phyloP scores from a whole-genome alignment of 2,888 invertebrate genomes.

The Zonitis immaculata region DNA sequence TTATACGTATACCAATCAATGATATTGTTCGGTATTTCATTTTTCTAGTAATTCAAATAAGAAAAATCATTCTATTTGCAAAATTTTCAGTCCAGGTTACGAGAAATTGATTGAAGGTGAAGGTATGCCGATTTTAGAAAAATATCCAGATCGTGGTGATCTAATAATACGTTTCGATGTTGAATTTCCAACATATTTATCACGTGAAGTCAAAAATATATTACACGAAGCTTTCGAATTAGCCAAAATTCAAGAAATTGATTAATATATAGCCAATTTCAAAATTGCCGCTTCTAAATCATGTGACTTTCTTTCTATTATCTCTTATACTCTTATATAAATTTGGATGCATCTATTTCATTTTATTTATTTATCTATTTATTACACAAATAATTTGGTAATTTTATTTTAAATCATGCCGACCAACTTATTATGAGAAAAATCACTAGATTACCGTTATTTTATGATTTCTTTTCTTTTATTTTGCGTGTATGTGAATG shows the following conservation, averaged over 20 bases:
- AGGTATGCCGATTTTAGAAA: slow-evolving; percentile 65
- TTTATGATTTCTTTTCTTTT: background rate
- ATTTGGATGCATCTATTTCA: background rate
- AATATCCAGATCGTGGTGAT: slow-evolving; percentile 61
- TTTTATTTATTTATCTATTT: background rate
- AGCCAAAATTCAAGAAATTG: slow-evolving; percentile 39
- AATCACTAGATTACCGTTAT: background rate
- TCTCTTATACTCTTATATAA: background rate
- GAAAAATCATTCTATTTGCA: too few species aligned
- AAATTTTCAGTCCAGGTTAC: slow-evolving; percentile 63
- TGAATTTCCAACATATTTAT: slow-evolving; percentile 54
- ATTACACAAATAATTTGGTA: background rate
- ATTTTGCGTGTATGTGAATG: background rate
- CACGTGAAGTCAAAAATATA: slow-evolving; percentile 48
- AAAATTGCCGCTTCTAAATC: too few species aligned
- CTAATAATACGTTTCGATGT: slow-evolving; percentile 65
- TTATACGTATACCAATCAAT: slow-evolving; percentile 62
- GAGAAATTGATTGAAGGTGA: slow-evolving; percentile 66
- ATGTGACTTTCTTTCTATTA: background rate
- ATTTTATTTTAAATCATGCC: background rate
- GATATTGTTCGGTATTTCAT: slow-evolving; percentile 61
- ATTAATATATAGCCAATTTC: too few species aligned
- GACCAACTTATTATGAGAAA: background rate
- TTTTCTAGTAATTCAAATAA: too few species aligned
- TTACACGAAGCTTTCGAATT: slow-evolving; percentile 43